Evolutionary conservation across 2,797 vertebrate genomes (phyloP).

Genomic region (Menidia menidia): DNA sequence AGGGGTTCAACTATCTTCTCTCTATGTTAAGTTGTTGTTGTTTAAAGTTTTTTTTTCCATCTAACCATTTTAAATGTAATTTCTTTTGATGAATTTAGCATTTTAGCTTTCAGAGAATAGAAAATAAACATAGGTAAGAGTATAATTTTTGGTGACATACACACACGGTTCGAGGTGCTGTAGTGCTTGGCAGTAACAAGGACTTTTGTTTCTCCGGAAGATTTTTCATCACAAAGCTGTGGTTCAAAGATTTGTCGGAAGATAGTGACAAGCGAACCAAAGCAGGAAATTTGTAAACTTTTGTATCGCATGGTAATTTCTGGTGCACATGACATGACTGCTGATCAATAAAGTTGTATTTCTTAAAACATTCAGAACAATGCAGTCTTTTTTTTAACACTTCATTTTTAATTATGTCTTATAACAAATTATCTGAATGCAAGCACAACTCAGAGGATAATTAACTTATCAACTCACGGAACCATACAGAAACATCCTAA

Average conservation of each 20-base stretch:
- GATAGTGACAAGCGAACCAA: background rate
- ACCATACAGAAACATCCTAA: too few relatives aligned
- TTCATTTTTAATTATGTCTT: background rate
- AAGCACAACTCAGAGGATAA: background rate
- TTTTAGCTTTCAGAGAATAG: conserved; percentile 14
- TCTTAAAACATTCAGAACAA: conserved; percentile 17
- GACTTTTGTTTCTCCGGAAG: conserved; percentile 11
- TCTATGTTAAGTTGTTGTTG: conserved; percentile 11
- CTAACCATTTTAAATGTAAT: conserved; percentile 11
- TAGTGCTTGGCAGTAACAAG: background rate
- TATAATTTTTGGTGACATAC: background rate
- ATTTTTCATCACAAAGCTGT: conserved; percentile 14
- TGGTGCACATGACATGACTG: conserved; percentile 5
- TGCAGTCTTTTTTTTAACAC: background rate
- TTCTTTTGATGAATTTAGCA: conserved; percentile 1
- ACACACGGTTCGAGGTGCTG: background rate
- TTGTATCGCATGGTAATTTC: conserved; percentile 27
- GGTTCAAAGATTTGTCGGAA: background rate
- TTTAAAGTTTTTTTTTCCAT: conserved; percentile 14
- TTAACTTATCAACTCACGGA: too few relatives aligned
- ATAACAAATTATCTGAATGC: background rate
- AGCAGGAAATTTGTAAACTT: conserved; percentile 9
- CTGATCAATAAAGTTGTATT: conserved; percentile 58
- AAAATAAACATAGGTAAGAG: conserved; percentile 7
- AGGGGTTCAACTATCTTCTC: background rate